Evolutionary conservation across 2,888 invertebrate species (phyloP).

Genomic region (Andrena camellia): DNA sequence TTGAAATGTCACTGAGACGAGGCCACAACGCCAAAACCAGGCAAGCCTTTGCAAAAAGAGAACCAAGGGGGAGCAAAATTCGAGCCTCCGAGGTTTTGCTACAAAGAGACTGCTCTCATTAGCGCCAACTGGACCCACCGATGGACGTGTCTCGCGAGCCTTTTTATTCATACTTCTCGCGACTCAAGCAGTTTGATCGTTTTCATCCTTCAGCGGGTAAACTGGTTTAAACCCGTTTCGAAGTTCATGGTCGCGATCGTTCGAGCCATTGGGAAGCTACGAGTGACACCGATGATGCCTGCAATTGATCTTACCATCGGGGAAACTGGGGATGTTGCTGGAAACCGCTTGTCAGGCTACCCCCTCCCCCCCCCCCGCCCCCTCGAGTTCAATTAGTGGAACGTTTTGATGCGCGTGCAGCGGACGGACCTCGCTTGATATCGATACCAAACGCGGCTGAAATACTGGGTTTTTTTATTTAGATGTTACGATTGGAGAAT

Average conservation of each 20-base stretch:
- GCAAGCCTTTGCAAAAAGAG: conserved; percentile 19
- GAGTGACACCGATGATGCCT: conserved; percentile 12
- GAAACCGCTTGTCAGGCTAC: conserved; percentile 26
- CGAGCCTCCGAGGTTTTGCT: background rate
- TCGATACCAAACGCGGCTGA: background rate
- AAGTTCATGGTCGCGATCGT: conserved; percentile 27
- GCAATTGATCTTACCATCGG: conserved; percentile 45
- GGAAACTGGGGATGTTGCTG: conserved; percentile 34
- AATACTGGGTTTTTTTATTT: background rate
- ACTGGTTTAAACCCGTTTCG: conserved; percentile 23
- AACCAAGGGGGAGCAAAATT: background rate
- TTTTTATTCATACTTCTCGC: background rate
- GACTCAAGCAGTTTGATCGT: conserved; percentile 19
- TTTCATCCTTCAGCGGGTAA: conserved; percentile 18
- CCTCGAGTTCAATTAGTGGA: conserved; percentile 29
- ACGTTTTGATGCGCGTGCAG: conserved; percentile 9
- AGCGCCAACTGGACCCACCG: background rate
- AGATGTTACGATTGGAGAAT: background rate
- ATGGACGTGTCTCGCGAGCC: background rate
- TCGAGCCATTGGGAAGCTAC: background rate
- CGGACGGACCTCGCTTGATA: conserved; percentile 1
- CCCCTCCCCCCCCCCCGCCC: background rate
- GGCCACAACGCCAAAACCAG: conserved; percentile 29
- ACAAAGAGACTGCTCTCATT: conserved; percentile 27
- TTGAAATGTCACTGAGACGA: conserved; percentile 64